Evolutionary conservation across 1,140 invertebrate genomes (phyloP), one percentile per base, ranked within the genome.

Genomic region (Psix sp.): DNA sequence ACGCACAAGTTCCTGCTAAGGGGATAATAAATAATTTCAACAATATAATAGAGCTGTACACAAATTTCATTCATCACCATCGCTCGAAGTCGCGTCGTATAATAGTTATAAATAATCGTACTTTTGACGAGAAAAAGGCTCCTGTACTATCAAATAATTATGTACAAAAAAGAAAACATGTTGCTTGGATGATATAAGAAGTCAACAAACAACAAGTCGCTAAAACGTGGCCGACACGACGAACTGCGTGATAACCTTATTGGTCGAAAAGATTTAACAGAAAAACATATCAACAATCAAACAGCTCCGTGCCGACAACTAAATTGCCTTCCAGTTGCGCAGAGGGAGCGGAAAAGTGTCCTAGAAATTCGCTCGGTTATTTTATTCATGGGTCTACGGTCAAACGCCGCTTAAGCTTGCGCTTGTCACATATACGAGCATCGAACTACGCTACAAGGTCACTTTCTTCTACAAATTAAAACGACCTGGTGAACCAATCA

Each of bases 401-500:
- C 46, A 40, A 54, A 54, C 33, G 17, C 9, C 26, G 17, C 20
- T 35, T 36, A 45, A 36, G 46, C 10, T 43, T 51, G 39, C 36
- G 33, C 24, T 42, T 66, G 24, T 57, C 21, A 11, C 52, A 68
- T 33, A 43, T 40, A 54, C 26, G 52, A 70, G 54, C 48, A 60
- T 70, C 48, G 35, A 54, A 70, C 52, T 70, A 60, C 42, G 16
- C 56, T 70, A 60, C 46, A 71, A 71, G 67, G 67, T 62, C 67
- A 71, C 67, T 71, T 71, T 57, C 52, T 62, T 42, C 57, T 62
- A 71, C 67, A 71, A 71, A 56, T 56, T 51, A 48, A 20, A 49
- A 14, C 13, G 48, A 70, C 40, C 21, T 38, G 51, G 5, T 6
- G 15, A 56, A 56, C 16, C n/a, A 17, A 54, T 24, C 31, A 15